Percentiles rank a stretch among this genome's conserved stretches.
These are phyloP conservation scores for Deladenus siricidicola DNA, from an alignment of 2,888 invertebrate species.

Conservation along the genomic window DNA sequence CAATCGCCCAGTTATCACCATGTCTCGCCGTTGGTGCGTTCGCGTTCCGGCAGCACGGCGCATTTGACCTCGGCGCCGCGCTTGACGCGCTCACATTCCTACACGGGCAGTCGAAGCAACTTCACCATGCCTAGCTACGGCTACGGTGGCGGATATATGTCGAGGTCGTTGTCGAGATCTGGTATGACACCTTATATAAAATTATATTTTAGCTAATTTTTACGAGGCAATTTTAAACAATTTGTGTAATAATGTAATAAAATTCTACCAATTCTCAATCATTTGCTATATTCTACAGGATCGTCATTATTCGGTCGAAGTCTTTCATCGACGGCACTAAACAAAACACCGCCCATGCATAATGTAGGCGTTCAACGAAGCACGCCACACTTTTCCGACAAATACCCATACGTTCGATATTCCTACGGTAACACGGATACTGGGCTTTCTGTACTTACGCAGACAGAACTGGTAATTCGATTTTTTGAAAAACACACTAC, in stretches of 20 bases:
- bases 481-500: too few species aligned
- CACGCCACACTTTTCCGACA: conserved; percentile 49
- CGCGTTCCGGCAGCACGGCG: conserved; percentile 8
- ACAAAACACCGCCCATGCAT: conserved; percentile 45
- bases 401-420: conserved; percentile 48
- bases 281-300: conserved; percentile 27
- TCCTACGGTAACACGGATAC: conserved; percentile 46
- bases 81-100: not conserved
- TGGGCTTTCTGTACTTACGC: conserved; percentile 39
- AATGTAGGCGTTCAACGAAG: conserved; percentile 51
- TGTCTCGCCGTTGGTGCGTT: conserved; percentile 44
- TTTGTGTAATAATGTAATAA: too few species aligned
- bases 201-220: too few species aligned
- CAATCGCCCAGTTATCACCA: conserved; percentile 46
- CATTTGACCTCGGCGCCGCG: not conserved
- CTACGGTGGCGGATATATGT: conserved; percentile 51
- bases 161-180: conserved; percentile 45
- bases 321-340: conserved; percentile 41
- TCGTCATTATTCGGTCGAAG: conserved; percentile 47
- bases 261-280: not conserved
- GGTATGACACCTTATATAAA: conserved; percentile 30
- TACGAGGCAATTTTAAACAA: too few species aligned
- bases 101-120: conserved; percentile 2
- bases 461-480: conserved; percentile 43
- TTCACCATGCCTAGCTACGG: conserved; percentile 27